These are phyloP conservation scores for Oceanites oceanicus DNA, from an alignment of 2,113 vertebrate genomes.

Conservation along the genomic window DNA sequence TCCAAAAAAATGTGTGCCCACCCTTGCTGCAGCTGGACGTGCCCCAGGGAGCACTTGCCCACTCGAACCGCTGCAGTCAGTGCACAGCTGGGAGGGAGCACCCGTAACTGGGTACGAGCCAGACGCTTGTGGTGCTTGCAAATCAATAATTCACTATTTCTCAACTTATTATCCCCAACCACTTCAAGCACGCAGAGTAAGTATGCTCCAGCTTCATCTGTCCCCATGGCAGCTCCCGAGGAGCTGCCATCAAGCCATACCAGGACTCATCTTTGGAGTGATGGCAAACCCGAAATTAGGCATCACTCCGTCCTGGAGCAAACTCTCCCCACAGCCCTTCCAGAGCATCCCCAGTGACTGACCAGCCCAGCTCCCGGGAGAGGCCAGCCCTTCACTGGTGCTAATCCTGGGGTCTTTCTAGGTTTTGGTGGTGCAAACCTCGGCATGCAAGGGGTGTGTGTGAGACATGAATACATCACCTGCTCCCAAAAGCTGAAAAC, in stretches of 20 bases:
- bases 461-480: neutral
- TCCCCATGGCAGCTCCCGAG: neutral
- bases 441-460: neutral
- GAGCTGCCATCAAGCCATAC: neutral
- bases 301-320: neutral
- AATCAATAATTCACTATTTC: neutral
- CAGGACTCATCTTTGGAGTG: neutral
- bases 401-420: neutral
- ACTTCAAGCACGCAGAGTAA: neutral
- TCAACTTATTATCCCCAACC: neutral
- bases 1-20: neutral
- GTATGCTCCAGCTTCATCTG: neutral
- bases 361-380: neutral
- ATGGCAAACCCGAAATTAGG: neutral
- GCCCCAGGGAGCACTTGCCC: neutral
- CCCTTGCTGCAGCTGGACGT: fast-evolving
- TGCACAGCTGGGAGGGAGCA: neutral
- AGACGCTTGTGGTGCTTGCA: neutral
- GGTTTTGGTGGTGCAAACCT: neutral
- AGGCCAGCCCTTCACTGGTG: fast-evolving
- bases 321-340: neutral
- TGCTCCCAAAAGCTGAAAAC: neutral
- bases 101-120: fast-evolving
- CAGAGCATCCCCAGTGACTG: neutral
- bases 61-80: neutral